Percentiles rank a stretch among this genome's conserved stretches.
These are phyloP conservation scores for Heteromurus nitidus DNA, from an alignment of 2,888 invertebrate genomes.

Conservation along the genomic window DNA sequence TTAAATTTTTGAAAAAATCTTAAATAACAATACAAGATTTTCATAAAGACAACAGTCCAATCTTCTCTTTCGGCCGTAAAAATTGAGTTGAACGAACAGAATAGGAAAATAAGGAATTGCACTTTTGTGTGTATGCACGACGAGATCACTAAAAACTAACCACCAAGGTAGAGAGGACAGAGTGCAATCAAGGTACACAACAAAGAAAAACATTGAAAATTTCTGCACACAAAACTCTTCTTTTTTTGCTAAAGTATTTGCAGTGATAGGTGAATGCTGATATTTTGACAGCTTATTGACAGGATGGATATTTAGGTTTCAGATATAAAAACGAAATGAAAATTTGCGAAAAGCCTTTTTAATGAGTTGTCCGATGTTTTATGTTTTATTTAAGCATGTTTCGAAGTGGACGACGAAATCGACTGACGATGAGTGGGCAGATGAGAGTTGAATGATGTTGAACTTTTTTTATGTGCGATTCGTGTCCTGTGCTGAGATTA, in stretches of 20 bases:
- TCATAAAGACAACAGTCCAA: not conserved
- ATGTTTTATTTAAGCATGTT: slow-evolving; percentile 8
- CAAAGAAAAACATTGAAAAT: too few relatives aligned
- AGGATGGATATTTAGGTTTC: slow-evolving; percentile 50
- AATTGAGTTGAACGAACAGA: not conserved
- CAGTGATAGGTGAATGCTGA: slow-evolving; percentile 49
- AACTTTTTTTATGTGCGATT: slow-evolving; percentile 11
- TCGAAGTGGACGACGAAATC: not conserved
- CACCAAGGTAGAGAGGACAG: not conserved
- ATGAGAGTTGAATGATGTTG: not conserved
- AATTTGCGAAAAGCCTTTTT: slow-evolving; percentile 43
- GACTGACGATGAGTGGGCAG: not conserved
- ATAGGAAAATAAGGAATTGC: slow-evolving; percentile 3
- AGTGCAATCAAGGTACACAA: not conserved
- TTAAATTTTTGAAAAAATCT: slow-evolving; percentile 36
- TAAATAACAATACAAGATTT: slow-evolving; percentile 34
- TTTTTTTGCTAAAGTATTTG: not conserved
- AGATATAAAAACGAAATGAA: slow-evolving; percentile 54
- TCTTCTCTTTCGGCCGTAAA: not conserved
- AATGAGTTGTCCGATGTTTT: slow-evolving; percentile 45
- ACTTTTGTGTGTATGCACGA: not conserved
- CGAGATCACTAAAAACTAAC: too few relatives aligned
- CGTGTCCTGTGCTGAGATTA: not conserved
- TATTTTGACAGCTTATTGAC: slow-evolving; percentile 67
- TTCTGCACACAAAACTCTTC: too few relatives aligned